Base-by-base conservation (phyloP, 2,888 invertebrate genomes). In the Dysmachus trigonus region DNA sequence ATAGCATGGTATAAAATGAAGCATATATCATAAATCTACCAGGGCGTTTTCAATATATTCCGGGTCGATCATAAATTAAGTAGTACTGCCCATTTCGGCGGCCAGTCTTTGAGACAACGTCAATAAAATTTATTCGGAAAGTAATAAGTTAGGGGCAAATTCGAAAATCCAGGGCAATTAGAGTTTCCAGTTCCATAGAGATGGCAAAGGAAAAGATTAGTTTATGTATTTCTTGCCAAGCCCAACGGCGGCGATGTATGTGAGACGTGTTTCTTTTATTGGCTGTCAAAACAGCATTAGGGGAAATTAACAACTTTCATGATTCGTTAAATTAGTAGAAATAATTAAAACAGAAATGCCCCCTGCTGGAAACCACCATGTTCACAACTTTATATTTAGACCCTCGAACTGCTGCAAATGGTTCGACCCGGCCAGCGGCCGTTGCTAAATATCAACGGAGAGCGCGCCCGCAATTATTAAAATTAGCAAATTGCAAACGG, bases 401-500 rank as follows among this genome's bases (percentile, higher is more conserved):
- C 7, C 22, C 22, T 8, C 15, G 22, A 51, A 47, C 30, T 31
- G 30, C 51, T 47, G 51, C 27, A 5, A 15, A 15, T 27, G 8
- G 5, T 7, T 79, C 22, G 47, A 79, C 77, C 77, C 10, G 41
- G 41, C 4, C 27, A 27, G 53, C n/a, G 51, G 35, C 27, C 18
- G 15, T n/a, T 82, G 31, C 35, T 62, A 62, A 62, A 82, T 82
- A 38, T 22, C 62, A 62, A 3, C 71, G 2, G 22, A 38, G 33
- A 38, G 33, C 15, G 22, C 71, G 35, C 35, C 18, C 15, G 47
- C 35, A 62, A 82, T 62, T 62, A 71, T 82, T 71, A 35, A 82
- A 82, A 82, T 82, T 82, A 82, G 82, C 38, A 62, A 62, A 62
- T 35, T 82, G 82, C 82, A 35, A 71, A 33, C 71, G 82, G 82